phyloP scores from a whole-genome alignment of 1,140 invertebrate genomes.

The Aphelenchoides besseyi region DNA sequence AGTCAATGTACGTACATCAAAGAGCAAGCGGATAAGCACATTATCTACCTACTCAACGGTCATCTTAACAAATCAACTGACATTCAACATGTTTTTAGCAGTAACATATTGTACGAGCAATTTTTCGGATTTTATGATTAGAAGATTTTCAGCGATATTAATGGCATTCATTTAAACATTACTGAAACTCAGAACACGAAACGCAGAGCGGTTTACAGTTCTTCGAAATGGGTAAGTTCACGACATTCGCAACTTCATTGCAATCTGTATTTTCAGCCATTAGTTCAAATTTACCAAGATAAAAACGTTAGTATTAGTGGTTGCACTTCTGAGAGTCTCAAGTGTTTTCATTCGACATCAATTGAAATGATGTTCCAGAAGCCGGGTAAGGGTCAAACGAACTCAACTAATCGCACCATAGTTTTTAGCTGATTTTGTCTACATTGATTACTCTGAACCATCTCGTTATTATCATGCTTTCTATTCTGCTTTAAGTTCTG shows the following conservation, averaged over 20 bases:
- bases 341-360: not conserved
- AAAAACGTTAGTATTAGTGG: not conserved
- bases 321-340: not conserved
- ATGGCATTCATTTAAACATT: not conserved
- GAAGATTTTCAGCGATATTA: not conserved
- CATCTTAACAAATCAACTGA: not conserved
- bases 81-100: slow-evolving; percentile 4
- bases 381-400: slow-evolving; percentile 13
- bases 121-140: not conserved
- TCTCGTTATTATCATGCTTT: slow-evolving; percentile 60
- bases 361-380: slow-evolving; percentile 1
- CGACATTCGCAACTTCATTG: too few relatives aligned
- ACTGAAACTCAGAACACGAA: not conserved
- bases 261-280: not conserved
- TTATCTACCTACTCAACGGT: not conserved
- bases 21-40: not conserved
- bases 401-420: not conserved
- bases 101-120: slow-evolving; percentile 2
- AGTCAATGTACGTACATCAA: not conserved
- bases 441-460: slow-evolving; percentile 12
- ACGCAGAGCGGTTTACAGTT: not conserved
- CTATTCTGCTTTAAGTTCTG: slow-evolving; percentile 79
- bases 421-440: too few relatives aligned
- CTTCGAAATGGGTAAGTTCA: not conserved
- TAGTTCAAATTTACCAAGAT: not conserved